Evolutionary conservation across 2,888 invertebrate species (phyloP), one percentile per base, ranked within the genome.

Genomic region (Drosophila fulvimacula): DNA sequence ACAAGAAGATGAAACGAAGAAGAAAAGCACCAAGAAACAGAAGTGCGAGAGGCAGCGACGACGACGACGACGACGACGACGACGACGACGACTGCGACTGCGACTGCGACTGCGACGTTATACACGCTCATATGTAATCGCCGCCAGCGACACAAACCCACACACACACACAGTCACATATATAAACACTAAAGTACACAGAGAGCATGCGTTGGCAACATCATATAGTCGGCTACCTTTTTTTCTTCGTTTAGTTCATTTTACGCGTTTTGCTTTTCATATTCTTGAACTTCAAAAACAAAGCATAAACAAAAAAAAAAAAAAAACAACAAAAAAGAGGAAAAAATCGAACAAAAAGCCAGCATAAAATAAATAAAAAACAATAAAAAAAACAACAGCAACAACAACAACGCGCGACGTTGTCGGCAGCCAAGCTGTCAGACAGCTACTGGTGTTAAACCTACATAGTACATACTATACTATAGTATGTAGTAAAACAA

Each of bases 391-490:
- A 49, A 11, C 39, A 39, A 19, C 41, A 41, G 10, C 49, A 56
- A 19, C 41, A 69, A 72, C 64, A 67, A 69, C 65, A 56, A 38
- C 71, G 64, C 69, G 61, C 63, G 53, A 46, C 76, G 71, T 48
- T 68, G 84, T 78, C 85, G 81, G 71, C 81, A 83, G 87, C 77
- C 86, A 90, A 90, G 90, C 89, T 74, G 83, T 90, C 90, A 85
- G 89, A 83, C 84, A 89, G 84, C 84, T 85, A 85, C 84, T 90
- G 84, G 84, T 85, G 90, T 85, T 85, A 79, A 85, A 75, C 84
- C 90, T 90, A 83, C 81, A 83, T 67, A 74, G 64, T 79, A 78
- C 55, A 60, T 51, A 64, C 58, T 69, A 70, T 62, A 62, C 42
- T 76, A 70, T 61, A 65, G 76, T 75, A 59, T 76, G 88, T 89